Conservation (phyloP, 2,888 invertebrate genomes). For the Chrysina gloriosa region DNA sequence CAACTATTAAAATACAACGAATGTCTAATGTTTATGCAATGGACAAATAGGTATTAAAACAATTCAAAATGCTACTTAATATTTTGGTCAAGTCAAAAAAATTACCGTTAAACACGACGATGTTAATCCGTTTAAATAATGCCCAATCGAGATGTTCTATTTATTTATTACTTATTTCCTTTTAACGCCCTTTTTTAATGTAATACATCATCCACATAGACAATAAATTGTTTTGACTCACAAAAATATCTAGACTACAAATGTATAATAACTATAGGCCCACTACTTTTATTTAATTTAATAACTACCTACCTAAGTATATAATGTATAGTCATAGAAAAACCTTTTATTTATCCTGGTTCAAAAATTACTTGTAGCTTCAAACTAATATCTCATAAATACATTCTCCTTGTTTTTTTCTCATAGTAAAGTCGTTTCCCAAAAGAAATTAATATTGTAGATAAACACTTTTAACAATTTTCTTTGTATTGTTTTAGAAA, state of each 20-base stretch:
- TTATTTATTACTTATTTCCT: not conserved
- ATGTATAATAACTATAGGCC: constrained; percentile 62
- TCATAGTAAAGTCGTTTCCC: too few relatives aligned
- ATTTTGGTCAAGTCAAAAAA: constrained; percentile 52
- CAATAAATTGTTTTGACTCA: constrained; percentile 50
- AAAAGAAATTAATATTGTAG: constrained; percentile 12
- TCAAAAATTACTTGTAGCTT: constrained; percentile 39
- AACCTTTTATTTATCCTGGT: constrained; percentile 39
- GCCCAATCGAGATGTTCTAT: too few relatives aligned
- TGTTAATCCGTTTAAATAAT: not conserved
- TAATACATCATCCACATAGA: not conserved
- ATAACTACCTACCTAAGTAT: constrained; percentile 62
- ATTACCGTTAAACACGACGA: constrained; percentile 39
- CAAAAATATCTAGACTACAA: constrained; percentile 48
- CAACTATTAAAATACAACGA: constrained; percentile 60
- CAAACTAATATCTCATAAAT: constrained; percentile 44
- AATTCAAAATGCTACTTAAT: constrained; percentile 46
- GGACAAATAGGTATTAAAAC: constrained; percentile 59
- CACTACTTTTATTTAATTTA: constrained; percentile 60
- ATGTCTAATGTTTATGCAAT: constrained; percentile 58
- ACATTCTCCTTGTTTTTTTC: constrained; percentile 2
- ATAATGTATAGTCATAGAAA: constrained; percentile 51
- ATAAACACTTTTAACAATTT: constrained; percentile 18
- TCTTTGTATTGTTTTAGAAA: constrained; percentile 29
- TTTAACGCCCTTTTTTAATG: not conserved